These are phyloP conservation scores for Bos javanicus DNA, from an alignment of 2,113 vertebrate genomes.

Conservation along the genomic window DNA sequence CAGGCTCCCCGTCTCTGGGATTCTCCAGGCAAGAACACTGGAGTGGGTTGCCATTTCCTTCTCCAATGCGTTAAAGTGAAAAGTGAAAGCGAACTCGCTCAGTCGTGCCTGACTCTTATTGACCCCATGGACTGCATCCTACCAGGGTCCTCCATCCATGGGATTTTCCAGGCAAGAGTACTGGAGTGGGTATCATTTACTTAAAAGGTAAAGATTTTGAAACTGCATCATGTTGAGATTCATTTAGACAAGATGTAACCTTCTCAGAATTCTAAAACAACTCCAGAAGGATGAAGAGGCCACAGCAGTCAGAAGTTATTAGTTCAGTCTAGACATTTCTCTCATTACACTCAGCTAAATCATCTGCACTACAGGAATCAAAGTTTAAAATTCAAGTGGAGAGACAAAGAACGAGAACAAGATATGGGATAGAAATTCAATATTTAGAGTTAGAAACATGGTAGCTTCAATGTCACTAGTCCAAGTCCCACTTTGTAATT, in stretches of 20 bases:
- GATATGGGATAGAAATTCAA: background rate
- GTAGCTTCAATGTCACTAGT: background rate
- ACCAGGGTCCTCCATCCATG: too few species aligned
- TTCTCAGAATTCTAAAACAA: background rate
- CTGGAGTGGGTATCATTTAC: background rate
- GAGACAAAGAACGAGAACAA: background rate
- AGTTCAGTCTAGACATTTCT: background rate
- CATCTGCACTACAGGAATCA: background rate
- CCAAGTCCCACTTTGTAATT: background rate
- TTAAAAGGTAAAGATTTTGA: background rate
- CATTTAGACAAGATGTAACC: background rate
- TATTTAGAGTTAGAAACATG: background rate
- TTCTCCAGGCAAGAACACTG: too few species aligned
- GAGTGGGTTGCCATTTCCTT: too few species aligned
- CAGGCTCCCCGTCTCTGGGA: too few species aligned
- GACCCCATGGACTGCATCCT: too few species aligned
- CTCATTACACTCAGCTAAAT: background rate
- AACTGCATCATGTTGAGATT: background rate
- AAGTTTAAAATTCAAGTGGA: background rate
- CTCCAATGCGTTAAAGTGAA: too few species aligned
- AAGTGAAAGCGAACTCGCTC: too few species aligned
- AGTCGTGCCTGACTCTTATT: too few species aligned
- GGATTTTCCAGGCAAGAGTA: too few species aligned
- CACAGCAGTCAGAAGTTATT: background rate
- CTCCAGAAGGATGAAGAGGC: background rate